phyloP scores from a whole-genome alignment of 2,888 invertebrate species.

The Ectemnius cavifrons region DNA sequence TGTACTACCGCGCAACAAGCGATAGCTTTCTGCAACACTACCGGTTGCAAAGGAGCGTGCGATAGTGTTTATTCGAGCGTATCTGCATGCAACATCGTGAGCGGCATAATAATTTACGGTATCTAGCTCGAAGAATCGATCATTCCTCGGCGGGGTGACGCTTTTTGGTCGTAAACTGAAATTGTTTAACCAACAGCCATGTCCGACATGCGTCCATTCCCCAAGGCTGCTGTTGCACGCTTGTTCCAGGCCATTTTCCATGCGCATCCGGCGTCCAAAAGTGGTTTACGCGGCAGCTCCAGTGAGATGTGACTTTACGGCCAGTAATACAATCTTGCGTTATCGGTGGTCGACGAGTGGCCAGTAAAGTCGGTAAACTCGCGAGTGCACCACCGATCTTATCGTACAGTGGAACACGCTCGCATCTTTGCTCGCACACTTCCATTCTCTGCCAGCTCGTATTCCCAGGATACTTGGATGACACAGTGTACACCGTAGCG shows the following conservation, averaged over 20 bases:
- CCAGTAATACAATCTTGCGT: constrained; percentile 61
- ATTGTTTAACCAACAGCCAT: constrained; percentile 51
- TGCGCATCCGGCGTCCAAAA: constrained; percentile 19
- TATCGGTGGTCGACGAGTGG: constrained; percentile 59
- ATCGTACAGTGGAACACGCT: constrained; percentile 44
- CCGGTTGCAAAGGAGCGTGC: too few relatives aligned
- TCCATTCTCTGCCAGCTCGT: constrained; percentile 47
- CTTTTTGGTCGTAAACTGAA: constrained; percentile 57
- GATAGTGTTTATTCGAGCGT: not conserved
- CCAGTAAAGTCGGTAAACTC: constrained; percentile 62
- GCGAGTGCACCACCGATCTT: constrained; percentile 56
- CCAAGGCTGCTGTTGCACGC: constrained; percentile 14
- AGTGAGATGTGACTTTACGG: constrained; percentile 57
- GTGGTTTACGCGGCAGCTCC: constrained; percentile 22
- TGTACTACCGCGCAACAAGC: too few relatives aligned
- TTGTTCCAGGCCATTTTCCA: constrained; percentile 18
- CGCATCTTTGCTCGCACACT: constrained; percentile 22
- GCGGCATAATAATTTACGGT: constrained; percentile 16
- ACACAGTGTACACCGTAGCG: constrained; percentile 30
- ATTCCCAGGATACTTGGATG: constrained; percentile 35
- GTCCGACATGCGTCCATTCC: constrained; percentile 1
- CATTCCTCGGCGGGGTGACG: constrained; percentile 30
- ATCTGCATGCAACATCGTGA: constrained; percentile 9
- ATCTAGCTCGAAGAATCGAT: constrained; percentile 37
- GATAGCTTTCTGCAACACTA: too few relatives aligned